Percentiles rank a stretch among this genome's conserved stretches.
Evolutionary conservation across 2,797 vertebrate genomes (phyloP).

Genomic region (Acanthis flammea): DNA sequence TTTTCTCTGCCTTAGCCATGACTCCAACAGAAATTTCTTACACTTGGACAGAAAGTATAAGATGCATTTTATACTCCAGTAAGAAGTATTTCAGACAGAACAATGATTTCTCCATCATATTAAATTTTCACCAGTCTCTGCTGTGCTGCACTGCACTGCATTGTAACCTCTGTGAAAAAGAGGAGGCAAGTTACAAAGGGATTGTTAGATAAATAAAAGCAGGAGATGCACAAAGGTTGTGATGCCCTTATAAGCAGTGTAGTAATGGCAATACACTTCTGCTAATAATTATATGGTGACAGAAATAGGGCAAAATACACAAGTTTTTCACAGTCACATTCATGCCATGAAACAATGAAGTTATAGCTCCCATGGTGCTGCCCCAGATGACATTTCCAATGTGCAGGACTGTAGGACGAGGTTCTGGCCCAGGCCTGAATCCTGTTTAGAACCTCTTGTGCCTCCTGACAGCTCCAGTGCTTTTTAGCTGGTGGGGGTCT

Average conservation of each 20-base stretch:
- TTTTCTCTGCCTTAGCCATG: neutral
- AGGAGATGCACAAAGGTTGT: neutral
- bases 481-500: neutral
- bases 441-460: neutral
- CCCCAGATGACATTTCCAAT: neutral
- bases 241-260: neutral
- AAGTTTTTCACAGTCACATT: neutral
- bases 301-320: neutral
- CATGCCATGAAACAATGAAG: neutral
- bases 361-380: neutral
- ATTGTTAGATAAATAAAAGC: neutral
- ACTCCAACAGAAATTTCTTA: neutral
- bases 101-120: neutral
- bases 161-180: neutral
- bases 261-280: neutral
- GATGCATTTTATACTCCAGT: neutral
- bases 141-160: neutral
- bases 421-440: neutral
- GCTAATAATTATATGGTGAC: neutral
- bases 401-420: accelerated
- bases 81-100: neutral
- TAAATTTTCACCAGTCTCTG: neutral
- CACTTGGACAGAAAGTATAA: neutral
- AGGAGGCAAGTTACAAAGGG: neutral
- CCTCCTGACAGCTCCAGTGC: neutral